Conservation (phyloP, 2,888 invertebrate genomes). For the Cataglyphis livida region DNA sequence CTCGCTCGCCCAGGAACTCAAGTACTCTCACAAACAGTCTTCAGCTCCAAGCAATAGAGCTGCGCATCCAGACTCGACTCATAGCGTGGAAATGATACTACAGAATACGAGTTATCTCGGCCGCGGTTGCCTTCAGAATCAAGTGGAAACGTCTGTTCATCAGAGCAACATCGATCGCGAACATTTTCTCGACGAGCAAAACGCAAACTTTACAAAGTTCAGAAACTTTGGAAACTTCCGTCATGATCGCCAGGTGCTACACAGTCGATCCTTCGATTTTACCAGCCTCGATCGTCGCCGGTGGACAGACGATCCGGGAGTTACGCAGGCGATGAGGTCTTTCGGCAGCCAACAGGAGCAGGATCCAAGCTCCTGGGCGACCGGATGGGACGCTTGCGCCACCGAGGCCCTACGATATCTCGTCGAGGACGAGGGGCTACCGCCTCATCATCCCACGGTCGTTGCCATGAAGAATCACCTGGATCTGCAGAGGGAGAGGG, state of each 20-base stretch:
- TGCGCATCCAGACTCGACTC: slow-evolving; percentile 48
- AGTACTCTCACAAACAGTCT: slow-evolving; percentile 70
- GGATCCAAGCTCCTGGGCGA: slow-evolving; percentile 73
- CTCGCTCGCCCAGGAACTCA: slow-evolving; percentile 79
- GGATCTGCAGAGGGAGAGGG: slow-evolving; percentile 78
- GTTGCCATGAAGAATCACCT: slow-evolving; percentile 82
- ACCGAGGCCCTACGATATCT: slow-evolving; percentile 81
- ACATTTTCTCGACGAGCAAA: slow-evolving; percentile 23
- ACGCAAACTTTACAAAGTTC: slow-evolving; percentile 18
- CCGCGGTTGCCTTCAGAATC: slow-evolving; percentile 51
- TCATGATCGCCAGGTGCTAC: slow-evolving; percentile 16
- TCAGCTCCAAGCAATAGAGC: slow-evolving; percentile 27
- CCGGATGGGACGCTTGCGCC: slow-evolving; percentile 83
- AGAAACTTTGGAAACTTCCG: slow-evolving; percentile 13
- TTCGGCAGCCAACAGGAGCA: slow-evolving; percentile 37
- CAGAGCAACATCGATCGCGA: not conserved
- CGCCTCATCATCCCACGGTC: slow-evolving; percentile 82
- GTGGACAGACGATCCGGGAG: slow-evolving; percentile 54
- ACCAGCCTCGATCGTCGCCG: slow-evolving; percentile 52
- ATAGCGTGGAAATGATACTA: slow-evolving; percentile 72
- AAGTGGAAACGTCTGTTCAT: slow-evolving; percentile 23
- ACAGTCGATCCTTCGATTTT: slow-evolving; percentile 20
- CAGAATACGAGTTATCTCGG: slow-evolving; percentile 67
- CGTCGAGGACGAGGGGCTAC: slow-evolving; percentile 81
- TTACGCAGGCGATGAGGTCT: slow-evolving; percentile 8